phyloP scores from a whole-genome alignment of 2,113 vertebrate genomes.

The Antennarius striatus region DNA sequence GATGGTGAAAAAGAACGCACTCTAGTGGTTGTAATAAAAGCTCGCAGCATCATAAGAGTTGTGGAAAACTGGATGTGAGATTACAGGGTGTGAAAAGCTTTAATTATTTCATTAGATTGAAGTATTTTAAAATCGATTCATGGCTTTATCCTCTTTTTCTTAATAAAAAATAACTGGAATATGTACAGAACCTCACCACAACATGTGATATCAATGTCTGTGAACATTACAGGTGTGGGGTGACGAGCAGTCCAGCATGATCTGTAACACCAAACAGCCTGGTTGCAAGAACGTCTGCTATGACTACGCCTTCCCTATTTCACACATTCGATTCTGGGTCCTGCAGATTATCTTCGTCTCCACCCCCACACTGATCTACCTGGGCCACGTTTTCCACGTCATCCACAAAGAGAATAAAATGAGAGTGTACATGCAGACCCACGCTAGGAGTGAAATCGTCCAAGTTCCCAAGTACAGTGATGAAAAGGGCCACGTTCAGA shows the following conservation, averaged over 20 bases:
- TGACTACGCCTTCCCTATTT: slow-evolving; percentile 94
- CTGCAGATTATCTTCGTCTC: slow-evolving; percentile 95
- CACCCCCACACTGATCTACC: slow-evolving; percentile 90
- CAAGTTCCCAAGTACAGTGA: slow-evolving; percentile 80
- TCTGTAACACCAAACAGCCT: slow-evolving; percentile 94
- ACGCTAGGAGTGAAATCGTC: not conserved
- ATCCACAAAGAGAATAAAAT: slow-evolving; percentile 90
- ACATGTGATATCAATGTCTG: not conserved
- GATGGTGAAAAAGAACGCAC: not conserved
- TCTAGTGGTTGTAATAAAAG: slow-evolving; percentile 7
- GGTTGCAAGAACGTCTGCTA: slow-evolving; percentile 97
- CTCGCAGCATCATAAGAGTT: not conserved
- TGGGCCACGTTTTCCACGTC: slow-evolving; percentile 90
- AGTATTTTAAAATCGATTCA: too few relatives aligned
- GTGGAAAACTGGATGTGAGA: too few relatives aligned
- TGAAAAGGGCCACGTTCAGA: slow-evolving; percentile 83
- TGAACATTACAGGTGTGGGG: slow-evolving; percentile 71
- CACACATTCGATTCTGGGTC: slow-evolving; percentile 96
- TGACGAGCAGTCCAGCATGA: slow-evolving; percentile 92
- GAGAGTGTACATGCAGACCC: slow-evolving; percentile 67
- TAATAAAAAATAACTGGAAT: too few relatives aligned
- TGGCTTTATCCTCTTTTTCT: too few relatives aligned
- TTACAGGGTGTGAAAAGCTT: too few relatives aligned
- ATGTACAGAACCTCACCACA: too few relatives aligned
- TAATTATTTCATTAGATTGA: too few relatives aligned